These are phyloP conservation scores for Babylonia areolata DNA, from an alignment of 1,140 invertebrate genomes.

Conservation along the genomic window DNA sequence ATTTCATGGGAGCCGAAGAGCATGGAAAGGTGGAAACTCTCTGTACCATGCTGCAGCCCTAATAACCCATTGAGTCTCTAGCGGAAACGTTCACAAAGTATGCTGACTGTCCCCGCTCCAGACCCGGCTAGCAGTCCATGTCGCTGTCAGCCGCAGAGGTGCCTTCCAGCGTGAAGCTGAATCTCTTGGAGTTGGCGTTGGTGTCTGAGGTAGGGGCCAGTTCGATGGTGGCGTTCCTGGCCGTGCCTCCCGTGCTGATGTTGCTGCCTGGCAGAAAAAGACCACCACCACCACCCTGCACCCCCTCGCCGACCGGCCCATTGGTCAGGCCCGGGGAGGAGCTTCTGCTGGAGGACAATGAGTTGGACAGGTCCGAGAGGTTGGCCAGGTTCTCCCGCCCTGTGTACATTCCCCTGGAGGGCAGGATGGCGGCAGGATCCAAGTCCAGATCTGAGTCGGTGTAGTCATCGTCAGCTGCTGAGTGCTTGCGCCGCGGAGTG, in stretches of 20 bases:
- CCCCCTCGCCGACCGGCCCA: conserved; percentile 21
- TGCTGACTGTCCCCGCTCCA: background rate
- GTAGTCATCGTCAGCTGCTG: conserved; percentile 2
- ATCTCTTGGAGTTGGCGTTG: conserved; percentile 19
- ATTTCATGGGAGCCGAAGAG: too few relatives aligned
- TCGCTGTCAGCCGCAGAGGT: background rate
- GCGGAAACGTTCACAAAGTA: too few relatives aligned
- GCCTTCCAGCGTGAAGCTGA: background rate
- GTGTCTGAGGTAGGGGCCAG: conserved; percentile 14
- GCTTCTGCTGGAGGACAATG: conserved; percentile 48
- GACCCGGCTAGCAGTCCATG: too few relatives aligned
- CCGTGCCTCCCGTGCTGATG: too few relatives aligned
- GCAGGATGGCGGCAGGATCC: conserved; percentile 40
- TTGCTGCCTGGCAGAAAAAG: background rate
- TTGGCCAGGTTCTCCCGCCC: conserved; percentile 56
- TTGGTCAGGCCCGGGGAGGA: conserved; percentile 40
- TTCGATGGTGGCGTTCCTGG: background rate
- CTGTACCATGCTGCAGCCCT: too few relatives aligned
- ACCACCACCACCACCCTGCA: too few relatives aligned
- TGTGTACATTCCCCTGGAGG: conserved; percentile 34
- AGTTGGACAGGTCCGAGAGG: conserved; percentile 52
- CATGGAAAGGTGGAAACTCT: too few relatives aligned
- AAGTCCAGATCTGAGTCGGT: conserved; percentile 38
- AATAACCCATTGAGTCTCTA: too few relatives aligned
- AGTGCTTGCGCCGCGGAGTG: conserved; percentile 9